Conservation (phyloP, 1,140 invertebrate species). For the Elysia chlorotica region DNA sequence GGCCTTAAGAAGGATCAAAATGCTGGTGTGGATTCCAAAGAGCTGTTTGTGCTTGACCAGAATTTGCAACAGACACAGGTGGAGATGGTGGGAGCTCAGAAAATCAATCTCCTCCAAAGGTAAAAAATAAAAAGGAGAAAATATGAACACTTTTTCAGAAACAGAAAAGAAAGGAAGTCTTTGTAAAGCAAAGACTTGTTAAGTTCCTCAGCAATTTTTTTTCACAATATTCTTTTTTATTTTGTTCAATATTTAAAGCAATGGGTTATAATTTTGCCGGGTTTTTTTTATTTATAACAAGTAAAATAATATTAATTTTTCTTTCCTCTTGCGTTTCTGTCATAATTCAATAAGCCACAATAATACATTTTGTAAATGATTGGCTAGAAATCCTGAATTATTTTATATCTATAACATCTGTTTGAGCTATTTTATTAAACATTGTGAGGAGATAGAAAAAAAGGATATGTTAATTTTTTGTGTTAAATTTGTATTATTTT, state of each 20-base stretch:
- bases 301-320: too few relatives aligned
- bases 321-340: constrained; percentile 26
- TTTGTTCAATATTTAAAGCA: not conserved
- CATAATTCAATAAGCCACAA: too few relatives aligned
- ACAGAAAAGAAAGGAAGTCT: too few relatives aligned
- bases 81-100: constrained; percentile 86
- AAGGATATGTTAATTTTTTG: not conserved
- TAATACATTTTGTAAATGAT: too few relatives aligned
- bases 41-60: constrained; percentile 69
- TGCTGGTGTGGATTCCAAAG: constrained; percentile 66
- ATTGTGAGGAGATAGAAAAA: too few relatives aligned
- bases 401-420: too few relatives aligned
- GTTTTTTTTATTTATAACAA: not conserved
- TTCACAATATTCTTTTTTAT: not conserved
- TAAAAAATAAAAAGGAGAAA: too few relatives aligned
- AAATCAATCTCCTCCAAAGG: constrained; percentile 80
- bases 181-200: too few relatives aligned
- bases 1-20: constrained; percentile 60
- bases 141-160: too few relatives aligned
- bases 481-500: not conserved
- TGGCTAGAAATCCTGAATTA: too few relatives aligned
- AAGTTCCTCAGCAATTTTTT: too few relatives aligned
- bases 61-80: constrained; percentile 78
- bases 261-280: not conserved
- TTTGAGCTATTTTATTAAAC: too few relatives aligned